Evolutionary conservation across 2,888 invertebrate species (phyloP), one percentile per base, ranked within the genome.

Genomic region (Teleogryllus oceanicus): DNA sequence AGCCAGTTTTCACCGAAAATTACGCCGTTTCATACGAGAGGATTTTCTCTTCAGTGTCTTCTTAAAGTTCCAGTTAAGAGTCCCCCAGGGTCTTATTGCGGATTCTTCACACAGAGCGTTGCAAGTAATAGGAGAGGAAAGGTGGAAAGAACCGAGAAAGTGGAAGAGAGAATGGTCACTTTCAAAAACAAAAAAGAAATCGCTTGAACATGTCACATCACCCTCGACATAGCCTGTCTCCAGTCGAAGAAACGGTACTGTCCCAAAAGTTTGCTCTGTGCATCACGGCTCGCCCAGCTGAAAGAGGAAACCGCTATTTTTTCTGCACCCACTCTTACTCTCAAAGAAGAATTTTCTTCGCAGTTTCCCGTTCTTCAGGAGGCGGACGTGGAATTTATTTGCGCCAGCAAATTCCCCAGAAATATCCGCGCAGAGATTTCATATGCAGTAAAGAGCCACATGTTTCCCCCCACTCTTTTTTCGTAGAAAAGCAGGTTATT

Each of bases 361-460:
- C 62, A 62, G 62, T 62, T 13, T 62, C 18, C n/a, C n/a, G 16
- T 62, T 62, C 62, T 16, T 37, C 37, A 37, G 37, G 37, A 37
- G 37, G 37, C 37, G 37, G 37, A 8, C 37, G n/a, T 62, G 13
- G 62, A 62, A 62, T 18, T 62, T 62, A 62, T 62, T 62, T 62
- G 62, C 62, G 62, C 62, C 13, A n/a, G 16, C 62, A 62, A 62
- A 18, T 62, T 62, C 62, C n/a, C 16, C 4, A 13, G n/a, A 62
- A 62, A 62, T 62, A 62, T 62, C 62, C 13, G 16, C 62, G 62
- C n/a, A n/a, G 62, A 62, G 62, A 62, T 62, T 62, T 62, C 62
- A 62, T 62, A 62, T 62, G 62, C 62, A 62, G 62, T 62, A 62
- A 62, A 62, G n/a, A 62, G n/a, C 62, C 62, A n/a, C 62, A 18